Evolutionary conservation across 1,140 invertebrate species (phyloP).

Genomic region (Rhopalosiphum maidis): DNA sequence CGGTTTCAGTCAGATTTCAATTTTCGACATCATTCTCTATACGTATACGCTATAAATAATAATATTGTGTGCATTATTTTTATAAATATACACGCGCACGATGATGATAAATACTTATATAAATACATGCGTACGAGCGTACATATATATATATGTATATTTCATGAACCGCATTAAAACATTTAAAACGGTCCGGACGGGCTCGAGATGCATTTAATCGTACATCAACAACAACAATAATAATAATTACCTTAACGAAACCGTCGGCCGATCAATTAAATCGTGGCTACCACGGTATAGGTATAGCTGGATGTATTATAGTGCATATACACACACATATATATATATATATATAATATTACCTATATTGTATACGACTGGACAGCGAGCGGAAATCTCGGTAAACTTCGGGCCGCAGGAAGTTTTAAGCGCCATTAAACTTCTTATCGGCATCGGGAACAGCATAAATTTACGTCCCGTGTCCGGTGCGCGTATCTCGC

Average conservation of each 20-base stretch:
- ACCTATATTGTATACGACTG: background rate
- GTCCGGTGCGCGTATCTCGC: background rate
- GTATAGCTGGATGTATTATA: background rate
- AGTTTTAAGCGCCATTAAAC: conserved; percentile 33
- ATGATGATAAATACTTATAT: background rate
- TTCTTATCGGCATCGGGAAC: conserved; percentile 1
- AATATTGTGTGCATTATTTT: background rate
- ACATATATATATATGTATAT: background rate
- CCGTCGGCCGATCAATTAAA: background rate
- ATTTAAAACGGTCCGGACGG: background rate
- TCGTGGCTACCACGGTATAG: background rate
- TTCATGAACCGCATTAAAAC: background rate
- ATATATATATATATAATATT: no score
- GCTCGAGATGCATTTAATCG: conserved; percentile 23
- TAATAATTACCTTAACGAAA: conserved; percentile 9
- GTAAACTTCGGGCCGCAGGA: background rate
- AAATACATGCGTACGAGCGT: no score
- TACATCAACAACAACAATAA: background rate
- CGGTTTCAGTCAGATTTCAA: background rate
- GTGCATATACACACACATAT: background rate
- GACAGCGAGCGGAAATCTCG: background rate
- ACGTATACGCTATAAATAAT: background rate
- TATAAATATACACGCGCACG: background rate
- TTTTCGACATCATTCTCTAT: background rate
- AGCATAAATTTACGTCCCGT: background rate